These are phyloP conservation scores for Aphis craccivora DNA, from an alignment of 1,140 invertebrate species.

Conservation along the genomic window DNA sequence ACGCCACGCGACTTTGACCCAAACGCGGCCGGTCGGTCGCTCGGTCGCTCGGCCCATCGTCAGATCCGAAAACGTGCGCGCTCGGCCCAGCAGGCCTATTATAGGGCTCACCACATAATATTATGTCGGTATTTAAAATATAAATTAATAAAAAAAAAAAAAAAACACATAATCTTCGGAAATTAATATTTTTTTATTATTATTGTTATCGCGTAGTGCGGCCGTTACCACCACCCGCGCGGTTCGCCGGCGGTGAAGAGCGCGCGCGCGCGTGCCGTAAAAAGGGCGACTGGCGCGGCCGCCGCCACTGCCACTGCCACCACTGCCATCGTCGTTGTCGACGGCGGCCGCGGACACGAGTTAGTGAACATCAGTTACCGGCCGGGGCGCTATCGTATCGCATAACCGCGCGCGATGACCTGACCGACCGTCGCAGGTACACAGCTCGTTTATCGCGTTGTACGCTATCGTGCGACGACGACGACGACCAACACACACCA, in stretches of 20 bases:
- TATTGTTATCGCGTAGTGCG: background rate
- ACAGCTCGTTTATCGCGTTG: conserved; percentile 14
- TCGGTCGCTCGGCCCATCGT: background rate
- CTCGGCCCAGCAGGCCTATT: background rate
- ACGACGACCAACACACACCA: background rate
- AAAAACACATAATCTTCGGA: no score
- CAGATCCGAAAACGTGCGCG: background rate
- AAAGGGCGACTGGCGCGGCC: background rate
- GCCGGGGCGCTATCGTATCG: conserved; percentile 51
- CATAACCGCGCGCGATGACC: conserved; percentile 48
- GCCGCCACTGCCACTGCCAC: background rate
- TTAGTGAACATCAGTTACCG: conserved; percentile 48
- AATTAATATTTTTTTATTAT: background rate
- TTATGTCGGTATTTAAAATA: background rate
- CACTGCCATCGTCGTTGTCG: background rate
- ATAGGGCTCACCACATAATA: background rate
- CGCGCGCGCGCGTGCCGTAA: background rate
- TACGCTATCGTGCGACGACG: background rate
- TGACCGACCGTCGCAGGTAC: conserved; percentile 26
- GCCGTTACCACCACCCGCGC: background rate
- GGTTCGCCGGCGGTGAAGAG: background rate
- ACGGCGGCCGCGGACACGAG: conserved; percentile 31
- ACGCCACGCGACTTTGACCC: conserved; percentile 15
- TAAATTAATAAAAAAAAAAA: background rate
- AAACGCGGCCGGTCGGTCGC: background rate